Percentiles rank a stretch among this genome's conserved stretches.
Conservation (phyloP, 2,797 vertebrate genomes). For the Gymnothorax javanicus region DNA sequence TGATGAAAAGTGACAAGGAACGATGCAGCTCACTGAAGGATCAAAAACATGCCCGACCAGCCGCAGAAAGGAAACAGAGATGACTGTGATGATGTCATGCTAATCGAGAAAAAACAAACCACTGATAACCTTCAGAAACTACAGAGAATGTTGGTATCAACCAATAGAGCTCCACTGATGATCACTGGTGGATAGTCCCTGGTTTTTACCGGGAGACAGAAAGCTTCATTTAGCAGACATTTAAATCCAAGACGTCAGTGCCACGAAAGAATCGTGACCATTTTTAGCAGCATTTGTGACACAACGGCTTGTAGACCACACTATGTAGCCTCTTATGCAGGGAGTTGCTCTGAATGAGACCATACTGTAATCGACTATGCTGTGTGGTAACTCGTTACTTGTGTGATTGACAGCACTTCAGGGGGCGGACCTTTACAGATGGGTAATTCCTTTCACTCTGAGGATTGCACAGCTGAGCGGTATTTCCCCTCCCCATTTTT, state of each 20-base stretch:
- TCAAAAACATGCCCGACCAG: background rate
- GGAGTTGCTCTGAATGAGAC: background rate
- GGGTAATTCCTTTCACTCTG: background rate
- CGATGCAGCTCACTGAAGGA: background rate
- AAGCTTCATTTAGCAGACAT: no score
- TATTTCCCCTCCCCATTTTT: background rate
- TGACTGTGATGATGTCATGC: no score
- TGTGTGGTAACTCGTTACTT: background rate
- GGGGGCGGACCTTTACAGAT: background rate
- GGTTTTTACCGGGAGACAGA: no score
- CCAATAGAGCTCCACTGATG: no score
- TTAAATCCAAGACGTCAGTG: no score
- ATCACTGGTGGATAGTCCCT: no score
- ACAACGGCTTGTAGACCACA: background rate
- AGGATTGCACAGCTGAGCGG: background rate
- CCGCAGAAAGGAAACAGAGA: background rate
- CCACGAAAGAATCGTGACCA: no score
- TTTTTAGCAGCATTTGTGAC: no score
- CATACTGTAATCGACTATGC: background rate
- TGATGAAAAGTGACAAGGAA: background rate
- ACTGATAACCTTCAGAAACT: no score
- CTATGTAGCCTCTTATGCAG: background rate
- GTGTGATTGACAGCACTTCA: background rate
- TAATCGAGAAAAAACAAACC: no score
- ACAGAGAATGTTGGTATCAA: no score